Evolutionary conservation across 1,140 invertebrate genomes (phyloP).

Genomic region (Caenorhabditis latens): DNA sequence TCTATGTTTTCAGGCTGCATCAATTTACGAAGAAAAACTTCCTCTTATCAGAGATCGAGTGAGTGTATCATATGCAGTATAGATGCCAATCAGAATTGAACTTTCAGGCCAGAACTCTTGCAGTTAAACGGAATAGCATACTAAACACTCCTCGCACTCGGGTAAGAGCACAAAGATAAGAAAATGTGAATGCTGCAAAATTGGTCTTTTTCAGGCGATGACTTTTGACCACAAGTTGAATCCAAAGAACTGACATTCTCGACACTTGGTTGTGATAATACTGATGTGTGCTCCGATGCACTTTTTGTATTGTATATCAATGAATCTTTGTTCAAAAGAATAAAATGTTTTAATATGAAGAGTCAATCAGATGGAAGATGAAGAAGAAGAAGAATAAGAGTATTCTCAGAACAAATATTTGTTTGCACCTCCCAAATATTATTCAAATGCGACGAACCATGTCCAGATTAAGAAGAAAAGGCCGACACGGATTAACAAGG

Average conservation of each 20-base stretch:
- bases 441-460: constrained; percentile 54
- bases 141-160: neutral
- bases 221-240: constrained; percentile 18
- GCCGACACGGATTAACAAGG: constrained; percentile 43
- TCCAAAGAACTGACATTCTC: neutral
- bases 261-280: neutral
- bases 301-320: neutral
- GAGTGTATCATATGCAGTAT: neutral
- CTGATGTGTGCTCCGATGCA: constrained; percentile 6
- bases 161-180: neutral
- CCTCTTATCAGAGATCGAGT: constrained; percentile 7
- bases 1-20: neutral
- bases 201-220: neutral
- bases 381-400: neutral
- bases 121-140: constrained; percentile 14
- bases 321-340: neutral
- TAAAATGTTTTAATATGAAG: neutral
- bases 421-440: constrained; percentile 36
- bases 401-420: constrained; percentile 52
- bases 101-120: constrained; percentile 13
- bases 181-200: neutral
- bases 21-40: neutral
- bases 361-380: neutral
- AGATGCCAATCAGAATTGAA: neutral
- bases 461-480: constrained; percentile 48